These are phyloP conservation scores for Apodemus agrarius DNA, from an alignment of 2,797 vertebrate genomes.

Conservation along the genomic window DNA sequence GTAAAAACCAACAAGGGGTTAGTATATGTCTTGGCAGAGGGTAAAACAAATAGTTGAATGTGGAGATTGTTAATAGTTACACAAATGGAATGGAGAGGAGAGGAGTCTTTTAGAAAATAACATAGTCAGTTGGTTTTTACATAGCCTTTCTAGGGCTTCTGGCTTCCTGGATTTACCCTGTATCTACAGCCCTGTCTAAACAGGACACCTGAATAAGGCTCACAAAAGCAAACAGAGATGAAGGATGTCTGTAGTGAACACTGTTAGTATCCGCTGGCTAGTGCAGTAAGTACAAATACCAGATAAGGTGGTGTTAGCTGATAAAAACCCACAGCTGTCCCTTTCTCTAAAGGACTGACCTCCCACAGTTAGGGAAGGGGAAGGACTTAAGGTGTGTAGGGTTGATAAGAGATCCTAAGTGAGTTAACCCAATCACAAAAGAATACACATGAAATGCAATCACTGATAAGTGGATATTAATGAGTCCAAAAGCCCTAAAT, in stretches of 20 bases:
- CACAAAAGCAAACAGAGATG: not conserved
- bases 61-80: not conserved
- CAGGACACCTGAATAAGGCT: not conserved
- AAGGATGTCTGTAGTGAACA: not conserved
- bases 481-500: too few species aligned
- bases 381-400: not conserved
- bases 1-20: not conserved
- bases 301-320: not conserved
- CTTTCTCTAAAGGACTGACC: not conserved
- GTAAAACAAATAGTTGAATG: not conserved
- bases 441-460: too few species aligned
- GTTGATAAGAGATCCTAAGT: not conserved
- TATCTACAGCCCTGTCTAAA: not conserved
- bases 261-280: not conserved
- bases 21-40: not conserved
- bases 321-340: not conserved
- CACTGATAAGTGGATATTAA: too few species aligned
- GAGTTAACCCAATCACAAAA: too few species aligned
- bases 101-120: not conserved
- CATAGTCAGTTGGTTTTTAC: not conserved
- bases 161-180: not conserved
- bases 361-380: not conserved
- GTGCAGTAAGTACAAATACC: not conserved
- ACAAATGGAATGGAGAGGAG: not conserved
- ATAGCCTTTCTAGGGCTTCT: not conserved